A percentile compares a stretch with the other conserved stretches of the same genome.
Evolutionary conservation across 2,888 invertebrate species (phyloP).

Genomic region (Melinaea menophilus): DNA sequence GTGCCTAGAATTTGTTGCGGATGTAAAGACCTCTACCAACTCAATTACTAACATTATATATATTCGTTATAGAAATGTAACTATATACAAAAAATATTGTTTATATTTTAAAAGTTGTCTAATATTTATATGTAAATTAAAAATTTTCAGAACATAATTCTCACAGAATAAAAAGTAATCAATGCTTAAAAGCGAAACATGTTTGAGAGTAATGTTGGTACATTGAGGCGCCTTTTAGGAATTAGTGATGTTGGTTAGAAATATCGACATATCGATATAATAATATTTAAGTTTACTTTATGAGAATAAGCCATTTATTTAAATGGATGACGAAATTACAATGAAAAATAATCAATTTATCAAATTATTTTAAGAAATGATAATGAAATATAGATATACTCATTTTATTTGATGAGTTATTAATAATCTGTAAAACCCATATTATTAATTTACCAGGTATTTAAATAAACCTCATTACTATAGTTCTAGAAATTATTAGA

Average conservation of each 20-base stretch:
- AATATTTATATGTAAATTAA: slow-evolving; percentile 14
- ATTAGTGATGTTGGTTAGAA: slow-evolving; percentile 29
- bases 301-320: too few relatives aligned
- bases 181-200: slow-evolving; percentile 20
- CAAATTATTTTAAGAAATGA: too few relatives aligned
- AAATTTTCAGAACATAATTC: slow-evolving; percentile 13
- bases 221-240: slow-evolving; percentile 42
- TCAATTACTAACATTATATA: slow-evolving; percentile 31
- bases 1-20: slow-evolving; percentile 48
- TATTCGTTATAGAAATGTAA: slow-evolving; percentile 7
- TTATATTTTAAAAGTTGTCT: slow-evolving; percentile 15
- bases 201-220: slow-evolving; percentile 41
- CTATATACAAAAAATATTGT: slow-evolving; percentile 3
- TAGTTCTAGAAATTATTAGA: too few relatives aligned
- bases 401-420: too few relatives aligned
- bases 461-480: too few relatives aligned
- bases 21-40: slow-evolving; percentile 41
- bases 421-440: too few relatives aligned
- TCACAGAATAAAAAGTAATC: slow-evolving; percentile 35
- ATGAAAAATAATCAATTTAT: too few relatives aligned
- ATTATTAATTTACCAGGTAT: too few relatives aligned
- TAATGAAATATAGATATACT: too few relatives aligned
- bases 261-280: slow-evolving; percentile 24
- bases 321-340: too few relatives aligned
- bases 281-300: not conserved